These are phyloP conservation scores for Alsophila aescularia DNA, from an alignment of 2,888 invertebrate species.

Conservation along the genomic window DNA sequence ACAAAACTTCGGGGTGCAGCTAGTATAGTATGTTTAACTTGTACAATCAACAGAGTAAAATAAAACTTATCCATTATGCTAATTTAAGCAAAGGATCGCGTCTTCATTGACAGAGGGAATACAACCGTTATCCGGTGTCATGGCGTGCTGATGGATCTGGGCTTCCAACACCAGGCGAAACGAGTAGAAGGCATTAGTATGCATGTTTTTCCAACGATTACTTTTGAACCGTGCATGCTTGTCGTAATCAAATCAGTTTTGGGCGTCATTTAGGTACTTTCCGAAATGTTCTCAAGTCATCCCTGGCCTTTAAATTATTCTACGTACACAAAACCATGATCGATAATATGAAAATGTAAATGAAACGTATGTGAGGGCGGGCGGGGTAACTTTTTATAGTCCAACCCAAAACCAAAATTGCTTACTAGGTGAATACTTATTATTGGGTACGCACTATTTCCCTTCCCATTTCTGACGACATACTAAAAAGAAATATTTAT, in stretches of 20 bases:
- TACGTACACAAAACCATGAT: neutral
- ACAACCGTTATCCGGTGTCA: constrained; percentile 16
- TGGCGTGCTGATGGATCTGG: constrained; percentile 14
- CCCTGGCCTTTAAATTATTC: neutral
- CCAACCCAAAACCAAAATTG: neutral
- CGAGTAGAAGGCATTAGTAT: neutral
- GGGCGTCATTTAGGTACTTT: no score
- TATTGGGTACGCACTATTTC: neutral
- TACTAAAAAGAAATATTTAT: neutral
- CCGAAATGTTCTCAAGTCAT: no score
- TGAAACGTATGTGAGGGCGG: neutral
- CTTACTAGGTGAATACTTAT: neutral
- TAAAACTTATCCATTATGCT: constrained; percentile 1
- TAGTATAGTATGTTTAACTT: neutral
- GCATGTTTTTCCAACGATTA: no score
- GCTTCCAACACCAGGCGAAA: constrained; percentile 7
- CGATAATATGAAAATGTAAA: neutral
- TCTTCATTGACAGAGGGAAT: neutral
- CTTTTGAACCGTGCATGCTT: no score
- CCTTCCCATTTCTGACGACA: neutral
- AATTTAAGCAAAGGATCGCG: constrained; percentile 4
- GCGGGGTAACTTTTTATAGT: neutral
- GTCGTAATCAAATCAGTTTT: no score
- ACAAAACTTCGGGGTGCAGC: no score
- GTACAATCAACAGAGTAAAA: neutral